Evolutionary conservation across 2,797 vertebrate species (phyloP).

Genomic region (Gila robusta): DNA sequence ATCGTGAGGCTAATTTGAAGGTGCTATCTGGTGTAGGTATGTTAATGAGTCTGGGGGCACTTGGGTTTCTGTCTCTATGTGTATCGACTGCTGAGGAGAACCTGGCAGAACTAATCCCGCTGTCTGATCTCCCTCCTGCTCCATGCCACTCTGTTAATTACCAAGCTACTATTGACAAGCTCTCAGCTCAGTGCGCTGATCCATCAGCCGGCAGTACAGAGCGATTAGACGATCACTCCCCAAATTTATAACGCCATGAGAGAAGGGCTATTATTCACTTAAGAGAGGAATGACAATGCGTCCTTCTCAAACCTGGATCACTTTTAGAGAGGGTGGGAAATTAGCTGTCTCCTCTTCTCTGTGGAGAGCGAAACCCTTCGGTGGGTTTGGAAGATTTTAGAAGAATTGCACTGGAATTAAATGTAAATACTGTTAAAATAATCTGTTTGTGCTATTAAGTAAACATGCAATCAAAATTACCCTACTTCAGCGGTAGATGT

Average conservation of each 20-base stretch:
- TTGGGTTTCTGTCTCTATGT: slow-evolving; percentile 54
- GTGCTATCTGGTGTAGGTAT: slow-evolving; percentile 66
- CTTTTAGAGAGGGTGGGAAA: slow-evolving; percentile 56
- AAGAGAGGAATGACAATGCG: slow-evolving; percentile 60
- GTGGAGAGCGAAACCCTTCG: not conserved
- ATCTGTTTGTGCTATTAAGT: not conserved
- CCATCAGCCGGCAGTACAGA: slow-evolving; percentile 64
- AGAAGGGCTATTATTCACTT: slow-evolving; percentile 61
- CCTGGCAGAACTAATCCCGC: slow-evolving; percentile 70
- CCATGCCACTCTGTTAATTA: slow-evolving; percentile 72
- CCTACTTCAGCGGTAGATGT: not conserved
- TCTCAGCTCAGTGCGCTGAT: slow-evolving; percentile 61
- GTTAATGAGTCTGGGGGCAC: slow-evolving; percentile 60
- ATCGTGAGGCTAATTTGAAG: slow-evolving; percentile 40
- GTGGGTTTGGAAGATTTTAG: not conserved
- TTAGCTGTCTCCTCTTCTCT: slow-evolving; percentile 44
- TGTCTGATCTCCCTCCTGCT: slow-evolving; percentile 69
- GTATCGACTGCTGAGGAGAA: slow-evolving; percentile 67
- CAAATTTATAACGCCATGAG: slow-evolving; percentile 62
- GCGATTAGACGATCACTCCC: slow-evolving; percentile 67
- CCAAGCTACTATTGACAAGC: slow-evolving; percentile 70
- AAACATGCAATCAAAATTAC: not conserved
- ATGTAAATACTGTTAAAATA: not conserved
- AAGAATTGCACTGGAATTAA: not conserved
- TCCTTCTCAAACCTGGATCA: slow-evolving; percentile 57